Evolutionary conservation across 2,797 vertebrate genomes (phyloP).

Genomic region (Euphonia xanthogaster): DNA sequence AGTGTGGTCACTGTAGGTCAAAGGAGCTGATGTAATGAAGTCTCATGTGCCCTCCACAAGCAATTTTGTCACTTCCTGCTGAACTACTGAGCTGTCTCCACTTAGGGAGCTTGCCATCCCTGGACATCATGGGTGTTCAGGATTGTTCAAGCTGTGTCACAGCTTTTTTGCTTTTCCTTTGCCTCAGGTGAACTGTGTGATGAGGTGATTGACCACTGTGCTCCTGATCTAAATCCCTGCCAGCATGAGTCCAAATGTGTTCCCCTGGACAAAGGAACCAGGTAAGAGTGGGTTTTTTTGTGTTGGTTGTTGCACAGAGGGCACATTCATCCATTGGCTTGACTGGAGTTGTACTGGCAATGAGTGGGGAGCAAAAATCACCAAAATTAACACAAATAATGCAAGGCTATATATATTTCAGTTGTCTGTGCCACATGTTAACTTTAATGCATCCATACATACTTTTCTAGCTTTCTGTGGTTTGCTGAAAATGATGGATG

Average conservation of each 20-base stretch:
- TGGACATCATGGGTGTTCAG: neutral
- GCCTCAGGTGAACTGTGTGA: constrained; percentile 92
- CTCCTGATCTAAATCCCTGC: constrained; percentile 88
- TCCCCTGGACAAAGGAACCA: constrained; percentile 82
- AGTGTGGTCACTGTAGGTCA: neutral
- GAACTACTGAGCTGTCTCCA: neutral
- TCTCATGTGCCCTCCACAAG: neutral
- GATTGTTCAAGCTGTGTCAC: neutral
- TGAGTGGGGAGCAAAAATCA: neutral
- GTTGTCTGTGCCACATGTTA: neutral
- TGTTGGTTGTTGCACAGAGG: neutral
- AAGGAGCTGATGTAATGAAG: neutral
- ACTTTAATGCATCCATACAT: neutral
- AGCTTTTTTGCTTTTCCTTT: constrained; percentile 15
- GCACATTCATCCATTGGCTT: neutral
- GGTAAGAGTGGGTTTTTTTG: constrained; percentile 79
- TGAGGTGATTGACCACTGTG: constrained; percentile 90
- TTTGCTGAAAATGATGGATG: neutral
- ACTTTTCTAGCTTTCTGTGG: neutral
- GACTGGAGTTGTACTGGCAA: neutral
- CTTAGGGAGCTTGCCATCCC: neutral
- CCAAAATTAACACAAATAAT: neutral
- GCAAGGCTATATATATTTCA: neutral
- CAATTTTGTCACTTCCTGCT: neutral
- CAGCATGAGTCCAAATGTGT: constrained; percentile 94